Conservation (phyloP, 2,797 vertebrate species). For the Acanthurus tractus region DNA sequence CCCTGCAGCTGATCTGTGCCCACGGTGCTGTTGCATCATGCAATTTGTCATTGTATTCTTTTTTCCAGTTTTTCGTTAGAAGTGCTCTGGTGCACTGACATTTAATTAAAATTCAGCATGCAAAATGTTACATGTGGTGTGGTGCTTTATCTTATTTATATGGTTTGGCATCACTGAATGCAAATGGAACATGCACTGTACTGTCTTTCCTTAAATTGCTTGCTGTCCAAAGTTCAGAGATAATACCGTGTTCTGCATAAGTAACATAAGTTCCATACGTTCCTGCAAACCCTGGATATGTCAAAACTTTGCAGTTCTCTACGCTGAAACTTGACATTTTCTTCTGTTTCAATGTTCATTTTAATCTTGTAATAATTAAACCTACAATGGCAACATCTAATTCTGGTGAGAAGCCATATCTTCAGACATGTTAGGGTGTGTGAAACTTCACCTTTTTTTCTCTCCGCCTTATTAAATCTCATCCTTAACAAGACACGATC, state of each 20-base stretch:
- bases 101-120: too few relatives aligned
- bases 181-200: neutral
- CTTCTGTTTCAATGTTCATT: too few relatives aligned
- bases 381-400: too few relatives aligned
- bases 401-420: too few relatives aligned
- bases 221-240: neutral
- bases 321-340: too few relatives aligned
- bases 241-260: neutral
- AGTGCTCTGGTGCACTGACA: neutral
- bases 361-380: too few relatives aligned
- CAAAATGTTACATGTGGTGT: too few relatives aligned
- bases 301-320: too few relatives aligned
- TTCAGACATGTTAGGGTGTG: neutral
- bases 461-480: conserved; percentile 39
- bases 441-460: conserved; percentile 6
- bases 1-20: neutral
- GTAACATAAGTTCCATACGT: neutral
- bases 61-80: neutral
- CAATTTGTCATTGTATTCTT: neutral
- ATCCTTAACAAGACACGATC: conserved; percentile 8
- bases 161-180: neutral
- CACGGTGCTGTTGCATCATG: neutral
- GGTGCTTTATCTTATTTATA: neutral
- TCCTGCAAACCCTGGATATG: too few relatives aligned
- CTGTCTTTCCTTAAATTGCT: neutral